phyloP scores from a whole-genome alignment of 2,113 vertebrate species.

The Dromas ardeola region DNA sequence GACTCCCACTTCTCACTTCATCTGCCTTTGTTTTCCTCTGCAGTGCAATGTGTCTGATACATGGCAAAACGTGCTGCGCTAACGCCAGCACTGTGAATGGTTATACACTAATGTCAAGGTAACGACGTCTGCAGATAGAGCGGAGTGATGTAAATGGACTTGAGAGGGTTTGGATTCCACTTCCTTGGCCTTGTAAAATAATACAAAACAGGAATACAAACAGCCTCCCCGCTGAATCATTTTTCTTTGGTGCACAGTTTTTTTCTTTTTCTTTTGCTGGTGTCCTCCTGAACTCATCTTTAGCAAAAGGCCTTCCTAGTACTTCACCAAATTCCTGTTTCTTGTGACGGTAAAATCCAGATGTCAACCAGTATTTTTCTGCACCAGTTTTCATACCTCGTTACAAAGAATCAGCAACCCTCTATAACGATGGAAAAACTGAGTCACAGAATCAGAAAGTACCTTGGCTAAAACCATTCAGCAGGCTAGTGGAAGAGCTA shows the following conservation, averaged over 20 bases:
- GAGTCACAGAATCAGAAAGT: conserved; percentile 10
- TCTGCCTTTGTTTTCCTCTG: conserved; percentile 72
- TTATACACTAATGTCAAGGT: conserved; percentile 51
- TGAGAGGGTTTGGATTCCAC: background rate
- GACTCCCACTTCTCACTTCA: conserved; percentile 71
- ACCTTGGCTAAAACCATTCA: conserved; percentile 4
- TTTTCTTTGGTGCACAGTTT: background rate
- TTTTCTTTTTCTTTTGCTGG: background rate
- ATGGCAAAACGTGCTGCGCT: conserved; percentile 60
- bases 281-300: background rate
- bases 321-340: background rate
- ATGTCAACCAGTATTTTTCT: background rate
- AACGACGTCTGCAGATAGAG: conserved; percentile 15
- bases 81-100: conserved; percentile 33
- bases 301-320: background rate
- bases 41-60: conserved; percentile 69
- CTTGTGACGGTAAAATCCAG: background rate
- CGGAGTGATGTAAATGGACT: background rate
- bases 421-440: background rate
- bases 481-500: conserved; percentile 10
- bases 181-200: conserved; percentile 11
- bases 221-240: background rate
- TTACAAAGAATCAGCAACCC: background rate
- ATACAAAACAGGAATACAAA: background rate
- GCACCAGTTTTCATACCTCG: background rate